Evolutionary conservation across 2,113 vertebrate species (phyloP).

Genomic region (Toxostoma redivivum): DNA sequence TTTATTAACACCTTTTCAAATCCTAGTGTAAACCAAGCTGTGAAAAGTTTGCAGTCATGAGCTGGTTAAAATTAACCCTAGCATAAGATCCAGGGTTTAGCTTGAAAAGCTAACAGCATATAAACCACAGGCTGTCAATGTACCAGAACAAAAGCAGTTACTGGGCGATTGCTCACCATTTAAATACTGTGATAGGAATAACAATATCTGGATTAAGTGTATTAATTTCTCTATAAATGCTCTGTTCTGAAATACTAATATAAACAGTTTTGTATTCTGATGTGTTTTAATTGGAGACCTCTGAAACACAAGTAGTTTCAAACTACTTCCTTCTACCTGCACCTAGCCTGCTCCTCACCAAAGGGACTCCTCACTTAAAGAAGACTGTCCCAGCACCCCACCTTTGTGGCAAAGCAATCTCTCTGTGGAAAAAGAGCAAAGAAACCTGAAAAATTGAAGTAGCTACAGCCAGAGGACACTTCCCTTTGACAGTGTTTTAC

Average conservation of each 20-base stretch:
- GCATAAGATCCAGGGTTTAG: neutral
- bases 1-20: constrained; percentile 35
- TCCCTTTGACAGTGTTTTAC: neutral
- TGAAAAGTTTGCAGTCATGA: neutral
- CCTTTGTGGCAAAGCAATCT: neutral
- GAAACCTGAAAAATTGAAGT: neutral
- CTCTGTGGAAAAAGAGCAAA: neutral
- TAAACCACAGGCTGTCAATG: neutral
- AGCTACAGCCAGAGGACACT: neutral
- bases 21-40: neutral
- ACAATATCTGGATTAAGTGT: neutral
- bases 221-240: neutral
- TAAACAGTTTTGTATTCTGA: neutral
- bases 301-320: neutral
- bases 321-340: neutral
- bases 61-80: constrained; percentile 24
- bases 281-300: neutral
- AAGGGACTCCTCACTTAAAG: neutral
- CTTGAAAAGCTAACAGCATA: neutral
- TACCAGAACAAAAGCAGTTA: neutral
- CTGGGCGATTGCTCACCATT: neutral
- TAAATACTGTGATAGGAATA: neutral
- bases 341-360: neutral
- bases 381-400: neutral
- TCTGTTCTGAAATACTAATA: neutral